phyloP scores from a whole-genome alignment of 2,888 invertebrate genomes.

The Choristoneura rosaceana region DNA sequence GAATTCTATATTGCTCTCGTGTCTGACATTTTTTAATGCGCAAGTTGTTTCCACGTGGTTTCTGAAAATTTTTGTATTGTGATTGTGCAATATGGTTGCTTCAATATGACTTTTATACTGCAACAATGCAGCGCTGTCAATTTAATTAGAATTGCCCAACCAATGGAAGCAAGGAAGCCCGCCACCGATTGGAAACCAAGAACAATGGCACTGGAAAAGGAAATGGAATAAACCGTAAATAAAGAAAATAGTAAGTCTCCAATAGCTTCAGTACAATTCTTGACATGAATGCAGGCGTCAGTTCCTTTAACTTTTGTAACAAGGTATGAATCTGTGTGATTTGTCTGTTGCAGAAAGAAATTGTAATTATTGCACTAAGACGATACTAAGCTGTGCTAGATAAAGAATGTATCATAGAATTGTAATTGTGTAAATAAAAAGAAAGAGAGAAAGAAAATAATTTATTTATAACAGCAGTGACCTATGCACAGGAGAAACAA shows the following conservation, averaged over 20 bases:
- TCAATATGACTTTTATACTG: neutral
- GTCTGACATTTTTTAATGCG: too few species aligned
- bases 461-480: too few species aligned
- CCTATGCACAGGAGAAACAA: too few species aligned
- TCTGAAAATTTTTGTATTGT: too few species aligned
- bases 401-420: neutral
- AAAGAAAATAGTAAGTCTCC: neutral
- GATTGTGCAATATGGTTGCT: too few species aligned
- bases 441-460: too few species aligned
- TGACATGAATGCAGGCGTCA: neutral
- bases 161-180: neutral
- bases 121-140: neutral
- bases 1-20: too few species aligned
- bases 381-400: neutral
- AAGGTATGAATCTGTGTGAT: neutral
- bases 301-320: neutral
- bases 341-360: neutral
- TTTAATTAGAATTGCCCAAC: slow-evolving; percentile 6
- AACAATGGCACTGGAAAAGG: neutral
- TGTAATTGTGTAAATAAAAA: neutral
- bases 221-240: neutral
- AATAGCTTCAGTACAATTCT: neutral
- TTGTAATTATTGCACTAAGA: neutral
- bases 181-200: slow-evolving; percentile 6
- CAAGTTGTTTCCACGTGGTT: too few species aligned